Evolutionary conservation across 2,888 invertebrate genomes (phyloP), one percentile per base, ranked within the genome.

Genomic region (Nemoura dubitans): DNA sequence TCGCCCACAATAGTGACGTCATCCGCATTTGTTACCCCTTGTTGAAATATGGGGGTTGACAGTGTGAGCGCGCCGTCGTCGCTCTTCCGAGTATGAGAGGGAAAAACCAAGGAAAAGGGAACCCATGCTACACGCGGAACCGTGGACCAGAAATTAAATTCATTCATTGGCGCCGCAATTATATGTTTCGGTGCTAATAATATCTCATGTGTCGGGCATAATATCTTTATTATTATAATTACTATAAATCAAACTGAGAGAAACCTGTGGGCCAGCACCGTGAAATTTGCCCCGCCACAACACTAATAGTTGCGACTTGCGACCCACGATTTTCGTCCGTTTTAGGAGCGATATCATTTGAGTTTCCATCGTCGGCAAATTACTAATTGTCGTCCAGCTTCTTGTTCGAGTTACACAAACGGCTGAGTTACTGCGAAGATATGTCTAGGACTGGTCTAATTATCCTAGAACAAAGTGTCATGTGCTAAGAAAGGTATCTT

Each of bases 1-100:
- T 59, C 59, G 14, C 59, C 59, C 59, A 59, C 59, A 59, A 59
- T 59, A 21, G 59, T 59, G 59, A 59, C 59, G 59, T 14, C 59
- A 59, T 2, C 6, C 59, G 21, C 59, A 59, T 59, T 59, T 59
- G 59, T 59, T 59, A 59, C 59, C 59, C 59, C 16, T 21, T 21
- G 59, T 59, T 59, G 59, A 59, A 59, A 59, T 59, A 59, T 59
- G 21, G 59, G 59, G 59, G 59, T 59, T 59, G 59, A 59, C 59
- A 59, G 21, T 14, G 59, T 21, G 21, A 59, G 14, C 59, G 59
- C 14, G 14, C 59, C 59, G 21, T 7, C 59, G 10, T 14, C 21
- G 59, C 16, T 59, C 16, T 59, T 16, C 6, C 59, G 21, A 59
- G 14, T 59, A 2, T 59, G 59, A 21, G 59, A 10, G 59, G 59